Conservation (phyloP, 2,113 vertebrate genomes). For the Corydoras maculifer region DNA sequence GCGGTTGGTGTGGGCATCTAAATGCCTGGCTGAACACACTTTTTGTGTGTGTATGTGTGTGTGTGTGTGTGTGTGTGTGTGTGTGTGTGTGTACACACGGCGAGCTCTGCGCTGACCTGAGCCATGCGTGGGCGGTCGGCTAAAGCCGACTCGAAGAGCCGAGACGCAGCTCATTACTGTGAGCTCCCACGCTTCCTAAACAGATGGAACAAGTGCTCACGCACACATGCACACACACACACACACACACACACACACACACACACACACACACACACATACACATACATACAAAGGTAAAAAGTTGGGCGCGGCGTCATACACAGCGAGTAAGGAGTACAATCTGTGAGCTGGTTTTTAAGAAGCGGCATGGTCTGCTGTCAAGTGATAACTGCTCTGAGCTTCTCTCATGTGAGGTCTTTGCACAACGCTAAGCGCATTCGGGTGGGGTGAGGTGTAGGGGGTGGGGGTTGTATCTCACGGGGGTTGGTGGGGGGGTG, state of each 20-base stretch:
- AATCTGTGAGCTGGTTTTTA: no score
- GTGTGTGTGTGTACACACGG: constrained; percentile 29
- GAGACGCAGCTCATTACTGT: constrained; percentile 45
- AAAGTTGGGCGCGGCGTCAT: no score
- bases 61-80: constrained; percentile 31
- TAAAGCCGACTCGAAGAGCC: constrained; percentile 34
- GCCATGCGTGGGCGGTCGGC: constrained; percentile 41
- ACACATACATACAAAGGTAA: no score
- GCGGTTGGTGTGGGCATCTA: background rate
- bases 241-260: background rate
- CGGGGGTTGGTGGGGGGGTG: no score
- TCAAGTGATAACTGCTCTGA: no score
- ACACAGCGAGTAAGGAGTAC: no score
- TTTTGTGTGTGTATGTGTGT: constrained; percentile 18
- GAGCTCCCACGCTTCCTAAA: constrained; percentile 46
- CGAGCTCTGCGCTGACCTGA: constrained; percentile 35
- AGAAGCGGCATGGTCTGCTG: no score
- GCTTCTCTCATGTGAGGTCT: no score
- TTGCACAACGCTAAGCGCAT: no score
- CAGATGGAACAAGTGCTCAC: constrained; percentile 41
- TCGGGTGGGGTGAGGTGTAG: no score
- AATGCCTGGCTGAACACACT: background rate
- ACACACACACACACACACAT: background rate
- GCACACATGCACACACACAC: constrained; percentile 22
- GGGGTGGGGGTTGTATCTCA: no score